Conservation (phyloP, 1,140 invertebrate genomes). For the Macrostomum lignano region DNA sequence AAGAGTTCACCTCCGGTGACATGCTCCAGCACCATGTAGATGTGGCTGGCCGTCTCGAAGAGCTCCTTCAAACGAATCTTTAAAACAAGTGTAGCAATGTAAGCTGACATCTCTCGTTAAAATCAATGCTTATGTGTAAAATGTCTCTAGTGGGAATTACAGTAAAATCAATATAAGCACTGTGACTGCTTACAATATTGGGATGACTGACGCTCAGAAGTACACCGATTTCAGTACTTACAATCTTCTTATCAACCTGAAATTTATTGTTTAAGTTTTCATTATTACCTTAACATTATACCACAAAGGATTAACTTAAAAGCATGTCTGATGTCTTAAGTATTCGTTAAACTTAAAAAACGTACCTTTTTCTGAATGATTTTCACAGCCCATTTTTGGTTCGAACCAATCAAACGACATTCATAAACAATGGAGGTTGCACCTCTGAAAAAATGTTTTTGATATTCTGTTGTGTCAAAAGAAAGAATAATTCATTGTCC, state of each 20-base stretch:
- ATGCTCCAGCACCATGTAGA: conserved; percentile 22
- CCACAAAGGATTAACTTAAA: too few relatives aligned
- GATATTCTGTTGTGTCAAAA: not conserved
- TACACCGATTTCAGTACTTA: conserved; percentile 15
- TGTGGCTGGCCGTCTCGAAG: conserved; percentile 18
- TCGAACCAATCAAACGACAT: conserved; percentile 1
- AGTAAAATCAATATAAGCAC: too few relatives aligned
- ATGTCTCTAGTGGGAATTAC: too few relatives aligned
- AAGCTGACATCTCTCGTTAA: too few relatives aligned
- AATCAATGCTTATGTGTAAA: too few relatives aligned
- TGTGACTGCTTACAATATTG: conserved; percentile 18
- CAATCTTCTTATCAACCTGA: conserved; percentile 16
- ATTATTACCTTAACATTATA: too few relatives aligned
- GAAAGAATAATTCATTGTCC: too few relatives aligned
- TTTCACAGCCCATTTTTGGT: conserved; percentile 3
- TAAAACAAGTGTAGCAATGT: conserved; percentile 4
- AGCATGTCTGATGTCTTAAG: not conserved
- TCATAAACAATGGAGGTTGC: conserved; percentile 4
- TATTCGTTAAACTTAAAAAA: not conserved
- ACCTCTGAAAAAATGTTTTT: conserved; percentile 5
- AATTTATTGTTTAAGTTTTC: too few relatives aligned
- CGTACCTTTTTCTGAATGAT: conserved; percentile 4
- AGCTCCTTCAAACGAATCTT: conserved; percentile 24
- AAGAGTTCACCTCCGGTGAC: conserved; percentile 30
- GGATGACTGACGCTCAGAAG: conserved; percentile 12